phyloP scores from a whole-genome alignment of 35 echinoderm and acorn worm species.

The Patiria miniata region DNA sequence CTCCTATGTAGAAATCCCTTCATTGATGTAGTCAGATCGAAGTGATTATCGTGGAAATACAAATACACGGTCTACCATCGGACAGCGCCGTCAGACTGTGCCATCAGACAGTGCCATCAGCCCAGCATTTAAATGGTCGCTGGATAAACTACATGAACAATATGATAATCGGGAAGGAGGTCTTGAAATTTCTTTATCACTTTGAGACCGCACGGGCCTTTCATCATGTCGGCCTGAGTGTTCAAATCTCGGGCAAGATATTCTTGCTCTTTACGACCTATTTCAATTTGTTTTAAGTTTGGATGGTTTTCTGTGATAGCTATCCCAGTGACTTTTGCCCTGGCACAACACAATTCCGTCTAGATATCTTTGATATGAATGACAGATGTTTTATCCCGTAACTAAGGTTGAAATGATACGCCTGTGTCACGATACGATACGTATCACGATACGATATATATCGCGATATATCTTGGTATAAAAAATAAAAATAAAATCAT shows the following conservation, averaged over 20 bases:
- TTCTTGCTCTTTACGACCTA: slow-evolving; percentile 22
- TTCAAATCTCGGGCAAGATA: slow-evolving; percentile 54
- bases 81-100: slow-evolving; percentile 48
- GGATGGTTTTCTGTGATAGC: slow-evolving; percentile 38
- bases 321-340: slow-evolving; percentile 65
- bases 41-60: slow-evolving; percentile 53
- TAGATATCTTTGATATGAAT: slow-evolving; percentile 18
- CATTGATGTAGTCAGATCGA: slow-evolving; percentile 46
- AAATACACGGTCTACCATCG: slow-evolving; percentile 38
- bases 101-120: slow-evolving; percentile 39
- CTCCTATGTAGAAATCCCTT: slow-evolving; percentile 35
- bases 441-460: no score
- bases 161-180: slow-evolving; percentile 25
- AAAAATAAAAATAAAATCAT: no score
- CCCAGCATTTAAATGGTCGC: slow-evolving; percentile 37
- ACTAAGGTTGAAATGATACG: not conserved
- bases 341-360: slow-evolving; percentile 54
- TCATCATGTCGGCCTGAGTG: slow-evolving; percentile 43
- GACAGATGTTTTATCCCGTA: not conserved
- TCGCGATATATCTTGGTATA: no score
- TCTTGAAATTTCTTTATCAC: slow-evolving; percentile 49
- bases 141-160: slow-evolving; percentile 38
- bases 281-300: not conserved
- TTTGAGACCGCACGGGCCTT: slow-evolving; percentile 50
- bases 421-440: no score